Conservation (phyloP, 2,113 vertebrate species). For the Tenrec ecaudatus region DNA sequence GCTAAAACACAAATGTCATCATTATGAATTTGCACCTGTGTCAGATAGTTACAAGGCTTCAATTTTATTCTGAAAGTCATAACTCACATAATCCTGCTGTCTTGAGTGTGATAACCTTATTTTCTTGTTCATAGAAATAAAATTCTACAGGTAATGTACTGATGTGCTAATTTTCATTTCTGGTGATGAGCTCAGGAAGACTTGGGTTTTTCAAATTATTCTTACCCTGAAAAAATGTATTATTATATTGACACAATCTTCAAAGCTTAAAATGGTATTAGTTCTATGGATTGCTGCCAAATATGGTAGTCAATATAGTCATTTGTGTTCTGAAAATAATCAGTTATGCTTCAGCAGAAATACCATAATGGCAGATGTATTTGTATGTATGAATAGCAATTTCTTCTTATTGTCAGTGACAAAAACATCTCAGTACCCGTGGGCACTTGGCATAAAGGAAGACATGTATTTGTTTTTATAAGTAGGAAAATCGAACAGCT, state of each 20-base stretch:
- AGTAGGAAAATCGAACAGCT: not conserved
- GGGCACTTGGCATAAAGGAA: not conserved
- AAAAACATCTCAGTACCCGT: not conserved
- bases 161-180: constrained; percentile 76
- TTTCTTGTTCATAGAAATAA: constrained; percentile 67
- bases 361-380: constrained; percentile 23
- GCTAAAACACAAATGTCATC: not conserved
- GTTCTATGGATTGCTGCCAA: constrained; percentile 57
- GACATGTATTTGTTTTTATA: not conserved
- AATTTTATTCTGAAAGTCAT: constrained; percentile 59
- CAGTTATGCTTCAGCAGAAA: constrained; percentile 32
- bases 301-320: not conserved
- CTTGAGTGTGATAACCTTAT: constrained; percentile 70
- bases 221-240: constrained; percentile 57
- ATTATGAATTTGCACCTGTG: constrained; percentile 17
- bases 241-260: constrained; percentile 53
- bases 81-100: constrained; percentile 57
- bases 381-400: not conserved
- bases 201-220: constrained; percentile 67
- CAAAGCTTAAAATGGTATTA: constrained; percentile 60
- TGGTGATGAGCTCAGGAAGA: constrained; percentile 51
- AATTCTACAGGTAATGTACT: constrained; percentile 74
- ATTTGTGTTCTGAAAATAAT: not conserved
- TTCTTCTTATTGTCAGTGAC: not conserved
- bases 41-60: constrained; percentile 22